These are phyloP conservation scores for Lysandra coridon DNA, from an alignment of 2,888 invertebrate genomes.

Conservation along the genomic window DNA sequence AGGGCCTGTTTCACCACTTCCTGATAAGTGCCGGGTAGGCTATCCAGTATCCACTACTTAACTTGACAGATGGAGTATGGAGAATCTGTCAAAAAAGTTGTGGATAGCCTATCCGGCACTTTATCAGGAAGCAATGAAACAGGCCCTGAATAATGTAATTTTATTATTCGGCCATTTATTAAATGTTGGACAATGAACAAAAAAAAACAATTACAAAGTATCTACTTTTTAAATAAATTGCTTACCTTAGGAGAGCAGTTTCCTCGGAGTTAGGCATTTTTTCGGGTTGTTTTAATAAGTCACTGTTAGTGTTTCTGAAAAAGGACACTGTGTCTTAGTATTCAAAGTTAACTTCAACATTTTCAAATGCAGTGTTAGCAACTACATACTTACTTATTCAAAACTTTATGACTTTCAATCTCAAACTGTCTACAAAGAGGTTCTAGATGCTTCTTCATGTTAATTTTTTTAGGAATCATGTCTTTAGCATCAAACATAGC, in stretches of 20 bases:
- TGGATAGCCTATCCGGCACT: too few relatives aligned
- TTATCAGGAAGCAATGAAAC: too few relatives aligned
- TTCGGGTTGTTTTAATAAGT: constrained; percentile 44
- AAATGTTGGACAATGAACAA: not conserved
- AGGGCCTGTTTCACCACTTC: too few relatives aligned
- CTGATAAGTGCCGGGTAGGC: too few relatives aligned
- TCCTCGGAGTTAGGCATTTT: constrained; percentile 92
- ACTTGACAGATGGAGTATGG: too few relatives aligned
- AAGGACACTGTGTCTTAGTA: not conserved
- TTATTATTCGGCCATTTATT: not conserved
- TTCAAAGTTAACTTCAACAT: not conserved
- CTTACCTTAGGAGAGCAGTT: constrained; percentile 94
- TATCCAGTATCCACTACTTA: too few relatives aligned
- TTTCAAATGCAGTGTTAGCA: constrained; percentile 32
- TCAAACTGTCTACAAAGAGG: constrained; percentile 48
- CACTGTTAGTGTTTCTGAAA: constrained; percentile 22
- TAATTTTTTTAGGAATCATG: constrained; percentile 20
- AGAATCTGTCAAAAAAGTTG: too few relatives aligned
- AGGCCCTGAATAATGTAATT: too few relatives aligned
- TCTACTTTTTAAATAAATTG: constrained; percentile 14
- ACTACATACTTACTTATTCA: constrained; percentile 50
- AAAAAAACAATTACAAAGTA: constrained; percentile 1
- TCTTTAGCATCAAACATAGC: constrained; percentile 13
- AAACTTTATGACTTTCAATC: constrained; percentile 37
- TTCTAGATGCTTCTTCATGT: constrained; percentile 56